Conservation (phyloP, 1,140 invertebrate species). For the Drosophila busckii region DNA sequence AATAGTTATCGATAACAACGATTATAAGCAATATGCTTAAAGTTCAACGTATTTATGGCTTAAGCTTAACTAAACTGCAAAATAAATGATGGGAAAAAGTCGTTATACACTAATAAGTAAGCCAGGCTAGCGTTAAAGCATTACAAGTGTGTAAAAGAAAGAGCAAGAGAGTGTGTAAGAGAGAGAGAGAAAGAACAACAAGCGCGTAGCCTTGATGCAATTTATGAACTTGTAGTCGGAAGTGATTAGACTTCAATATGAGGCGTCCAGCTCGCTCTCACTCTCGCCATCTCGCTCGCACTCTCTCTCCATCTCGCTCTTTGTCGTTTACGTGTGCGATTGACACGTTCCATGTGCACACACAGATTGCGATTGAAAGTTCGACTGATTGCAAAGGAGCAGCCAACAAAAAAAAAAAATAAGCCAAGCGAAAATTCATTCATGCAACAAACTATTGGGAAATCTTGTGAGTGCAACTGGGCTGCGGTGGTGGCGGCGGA, state of each 20-base stretch:
- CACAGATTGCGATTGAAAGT: constrained; percentile 21
- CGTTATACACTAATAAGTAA: too few species aligned
- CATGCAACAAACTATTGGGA: constrained; percentile 31
- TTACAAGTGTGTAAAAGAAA: too few species aligned
- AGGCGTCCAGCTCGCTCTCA: constrained; percentile 21
- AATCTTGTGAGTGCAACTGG: constrained; percentile 8
- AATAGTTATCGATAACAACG: too few species aligned
- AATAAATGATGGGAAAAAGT: too few species aligned
- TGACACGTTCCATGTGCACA: constrained; percentile 64
- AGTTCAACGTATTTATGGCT: too few species aligned
- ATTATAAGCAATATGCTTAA: too few species aligned
- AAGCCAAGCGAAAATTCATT: too few species aligned
- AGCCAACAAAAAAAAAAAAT: too few species aligned
- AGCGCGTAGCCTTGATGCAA: constrained; percentile 18
- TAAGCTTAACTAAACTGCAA: too few species aligned
- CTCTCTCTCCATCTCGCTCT: background rate
- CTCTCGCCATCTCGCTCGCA: background rate
- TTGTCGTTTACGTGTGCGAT: constrained; percentile 50
- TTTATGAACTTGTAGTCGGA: constrained; percentile 65
- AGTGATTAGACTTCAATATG: constrained; percentile 46
- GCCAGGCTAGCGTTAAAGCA: too few species aligned
- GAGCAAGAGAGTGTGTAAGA: background rate
- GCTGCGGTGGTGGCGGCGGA: background rate
- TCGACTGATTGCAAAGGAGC: constrained; percentile 33
- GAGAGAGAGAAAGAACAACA: background rate